Conservation (phyloP, 2,888 invertebrate genomes). For the Spialia ferax region DNA sequence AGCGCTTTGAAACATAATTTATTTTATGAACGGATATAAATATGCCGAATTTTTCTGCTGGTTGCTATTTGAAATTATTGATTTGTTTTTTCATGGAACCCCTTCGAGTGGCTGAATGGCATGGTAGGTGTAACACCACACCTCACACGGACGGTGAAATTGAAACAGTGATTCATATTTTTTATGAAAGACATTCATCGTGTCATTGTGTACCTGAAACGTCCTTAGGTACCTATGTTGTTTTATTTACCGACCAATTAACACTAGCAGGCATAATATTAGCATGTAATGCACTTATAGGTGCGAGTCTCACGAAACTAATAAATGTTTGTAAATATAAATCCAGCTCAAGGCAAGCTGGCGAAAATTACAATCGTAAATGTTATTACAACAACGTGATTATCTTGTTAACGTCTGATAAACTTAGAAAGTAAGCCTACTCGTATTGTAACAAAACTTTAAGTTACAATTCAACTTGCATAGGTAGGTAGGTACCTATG, state of each 20-base stretch:
- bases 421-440: not conserved
- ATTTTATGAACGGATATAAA: not conserved
- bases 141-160: too few species aligned
- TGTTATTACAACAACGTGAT: slow-evolving; percentile 2
- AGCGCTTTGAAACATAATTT: not conserved
- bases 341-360: not conserved
- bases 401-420: not conserved
- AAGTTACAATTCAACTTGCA: not conserved
- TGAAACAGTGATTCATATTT: too few species aligned
- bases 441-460: too few species aligned
- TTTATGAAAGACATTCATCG: too few species aligned
- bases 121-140: too few species aligned
- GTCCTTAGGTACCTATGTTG: not conserved
- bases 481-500: too few species aligned
- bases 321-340: not conserved
- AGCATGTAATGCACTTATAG: too few species aligned
- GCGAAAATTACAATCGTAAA: slow-evolving; percentile 12
- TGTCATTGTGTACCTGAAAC: too few species aligned
- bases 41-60: not conserved
- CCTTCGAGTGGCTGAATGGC: too few species aligned
- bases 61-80: not conserved
- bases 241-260: not conserved
- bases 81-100: not conserved
- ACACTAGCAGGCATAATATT: not conserved
- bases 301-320: not conserved